Percentiles rank a stretch among this genome's conserved stretches.
phyloP scores from a whole-genome alignment of 64 coral and sea anemone genomes.

The Pocillopora damicornis region DNA sequence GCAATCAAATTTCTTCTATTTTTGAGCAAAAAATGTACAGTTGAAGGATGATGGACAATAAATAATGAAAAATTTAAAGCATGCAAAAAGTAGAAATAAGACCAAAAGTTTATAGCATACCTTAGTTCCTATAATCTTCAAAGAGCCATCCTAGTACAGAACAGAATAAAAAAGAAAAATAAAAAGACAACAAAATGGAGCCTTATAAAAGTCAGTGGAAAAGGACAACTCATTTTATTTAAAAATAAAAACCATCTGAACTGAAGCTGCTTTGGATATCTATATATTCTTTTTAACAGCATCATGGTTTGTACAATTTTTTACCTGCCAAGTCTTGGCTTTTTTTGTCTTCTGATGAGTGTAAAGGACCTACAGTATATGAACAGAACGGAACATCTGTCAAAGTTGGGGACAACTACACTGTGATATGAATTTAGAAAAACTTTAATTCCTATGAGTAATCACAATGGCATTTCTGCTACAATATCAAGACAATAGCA shows the following conservation, averaged over 20 bases:
- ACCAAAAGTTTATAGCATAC: background rate
- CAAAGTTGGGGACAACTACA: background rate
- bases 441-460: background rate
- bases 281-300: too few species aligned
- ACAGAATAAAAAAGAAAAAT: background rate
- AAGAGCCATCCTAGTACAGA: conserved; percentile 15
- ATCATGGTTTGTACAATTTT: background rate
- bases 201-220: background rate
- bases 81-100: too few species aligned
- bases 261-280: too few species aligned
- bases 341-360: conserved; percentile 42
- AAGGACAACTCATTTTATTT: too few species aligned
- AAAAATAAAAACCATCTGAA: too few species aligned
- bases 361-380: conserved; percentile 21
- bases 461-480: background rate
- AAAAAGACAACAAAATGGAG: background rate
- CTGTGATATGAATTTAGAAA: background rate
- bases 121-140: conserved; percentile 21
- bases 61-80: too few species aligned
- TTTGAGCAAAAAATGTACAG: too few species aligned
- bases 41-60: too few species aligned
- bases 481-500: too few species aligned
- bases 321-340: conserved; percentile 40
- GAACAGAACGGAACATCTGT: background rate
- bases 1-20: too few species aligned